A percentile compares a stretch with the other conserved stretches of the same genome.
These are phyloP conservation scores for Pampus argenteus DNA, from an alignment of 2,797 vertebrate species.

Conservation along the genomic window DNA sequence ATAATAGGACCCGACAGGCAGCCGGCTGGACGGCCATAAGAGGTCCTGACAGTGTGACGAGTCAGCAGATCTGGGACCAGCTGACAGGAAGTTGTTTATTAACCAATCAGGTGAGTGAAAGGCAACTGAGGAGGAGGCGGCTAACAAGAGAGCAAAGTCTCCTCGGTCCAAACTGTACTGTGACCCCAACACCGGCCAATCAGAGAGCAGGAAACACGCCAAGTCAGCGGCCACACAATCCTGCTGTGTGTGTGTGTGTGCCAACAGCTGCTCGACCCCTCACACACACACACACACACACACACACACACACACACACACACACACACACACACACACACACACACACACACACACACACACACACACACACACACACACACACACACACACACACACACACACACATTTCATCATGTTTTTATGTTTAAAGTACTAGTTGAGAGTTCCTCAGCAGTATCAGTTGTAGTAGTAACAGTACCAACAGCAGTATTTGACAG, in stretches of 20 bases:
- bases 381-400: slow-evolving; percentile 26
- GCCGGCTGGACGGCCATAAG: slow-evolving; percentile 68
- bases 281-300: slow-evolving; percentile 1
- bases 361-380: background rate
- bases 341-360: background rate
- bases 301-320: slow-evolving; percentile 26
- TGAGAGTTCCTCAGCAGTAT: no score
- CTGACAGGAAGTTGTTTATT: slow-evolving; percentile 59
- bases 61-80: slow-evolving; percentile 62
- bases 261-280: slow-evolving; percentile 35
- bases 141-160: slow-evolving; percentile 49
- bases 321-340: slow-evolving; percentile 17
- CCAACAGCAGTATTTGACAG: background rate
- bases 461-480: background rate
- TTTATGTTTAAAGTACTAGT: no score
- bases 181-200: slow-evolving; percentile 59
- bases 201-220: slow-evolving; percentile 40
- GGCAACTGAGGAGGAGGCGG: slow-evolving; percentile 13
- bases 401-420: background rate
- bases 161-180: slow-evolving; percentile 33
- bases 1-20: slow-evolving; percentile 77
- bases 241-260: slow-evolving; percentile 7
- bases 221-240: slow-evolving; percentile 65
- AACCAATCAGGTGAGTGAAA: slow-evolving; percentile 50
- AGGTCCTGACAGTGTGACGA: slow-evolving; percentile 62